Evolutionary conservation across 2,113 vertebrate genomes (phyloP).

Genomic region (Haemorhous mexicanus): DNA sequence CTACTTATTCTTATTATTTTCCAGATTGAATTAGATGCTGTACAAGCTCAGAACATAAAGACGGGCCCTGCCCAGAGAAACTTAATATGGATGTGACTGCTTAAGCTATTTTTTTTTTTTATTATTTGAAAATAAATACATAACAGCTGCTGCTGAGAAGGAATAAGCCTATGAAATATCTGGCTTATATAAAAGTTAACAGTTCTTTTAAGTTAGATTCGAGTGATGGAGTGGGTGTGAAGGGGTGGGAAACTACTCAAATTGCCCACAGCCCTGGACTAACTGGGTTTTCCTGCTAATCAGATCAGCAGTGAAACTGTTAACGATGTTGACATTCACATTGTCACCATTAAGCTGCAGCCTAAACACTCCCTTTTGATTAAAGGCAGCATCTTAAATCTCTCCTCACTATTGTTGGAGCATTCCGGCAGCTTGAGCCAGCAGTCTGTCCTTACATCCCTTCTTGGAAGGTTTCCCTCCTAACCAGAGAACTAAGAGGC

Average conservation of each 20-base stretch:
- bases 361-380: slow-evolving; percentile 39
- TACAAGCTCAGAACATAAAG: slow-evolving; percentile 30
- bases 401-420: slow-evolving; percentile 16
- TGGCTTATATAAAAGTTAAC: slow-evolving; percentile 39
- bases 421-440: neutral
- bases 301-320: slow-evolving; percentile 51
- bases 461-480: slow-evolving; percentile 13
- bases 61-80: slow-evolving; percentile 5
- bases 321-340: slow-evolving; percentile 40
- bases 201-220: slow-evolving; percentile 48
- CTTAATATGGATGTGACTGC: slow-evolving; percentile 31
- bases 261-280: slow-evolving; percentile 11
- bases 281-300: slow-evolving; percentile 22
- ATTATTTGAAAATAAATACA: slow-evolving; percentile 45
- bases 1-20: slow-evolving; percentile 42
- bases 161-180: slow-evolving; percentile 31
- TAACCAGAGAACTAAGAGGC: neutral
- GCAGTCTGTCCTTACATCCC: neutral
- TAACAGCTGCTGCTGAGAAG: slow-evolving; percentile 35
- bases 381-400: slow-evolving; percentile 42
- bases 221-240: slow-evolving; percentile 47
- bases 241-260: slow-evolving; percentile 38
- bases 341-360: slow-evolving; percentile 33
- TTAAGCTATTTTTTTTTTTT: neutral
- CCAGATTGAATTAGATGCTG: neutral